Percentiles rank a stretch among this genome's conserved stretches.
phyloP scores from a whole-genome alignment of 2,113 vertebrate genomes.

The Megaleporinus macrocephalus region DNA sequence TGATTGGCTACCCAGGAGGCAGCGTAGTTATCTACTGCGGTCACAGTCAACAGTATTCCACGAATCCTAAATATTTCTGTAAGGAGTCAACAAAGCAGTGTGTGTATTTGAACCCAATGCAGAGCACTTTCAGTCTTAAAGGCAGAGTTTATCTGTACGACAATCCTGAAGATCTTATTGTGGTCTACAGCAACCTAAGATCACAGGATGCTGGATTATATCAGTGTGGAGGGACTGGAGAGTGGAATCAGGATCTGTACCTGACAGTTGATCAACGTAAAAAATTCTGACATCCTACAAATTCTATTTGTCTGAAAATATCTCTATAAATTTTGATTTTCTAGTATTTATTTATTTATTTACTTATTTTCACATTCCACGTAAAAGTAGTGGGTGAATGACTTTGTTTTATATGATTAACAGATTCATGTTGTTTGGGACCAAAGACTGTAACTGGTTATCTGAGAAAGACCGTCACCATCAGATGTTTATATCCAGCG shows the following conservation, averaged over 20 bases:
- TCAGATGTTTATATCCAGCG: not conserved
- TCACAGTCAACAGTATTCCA: too few species aligned
- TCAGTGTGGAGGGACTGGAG: not conserved
- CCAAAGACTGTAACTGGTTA: not conserved
- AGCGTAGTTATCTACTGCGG: too few species aligned
- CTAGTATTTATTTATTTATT: too few species aligned
- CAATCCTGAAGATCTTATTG: not conserved
- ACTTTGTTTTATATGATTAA: too few species aligned
- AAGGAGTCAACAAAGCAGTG: too few species aligned
- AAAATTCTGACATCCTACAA: not conserved
- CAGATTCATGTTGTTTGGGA: not conserved
- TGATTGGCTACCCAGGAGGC: too few species aligned
- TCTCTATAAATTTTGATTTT: too few species aligned
- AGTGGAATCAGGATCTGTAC: not conserved
- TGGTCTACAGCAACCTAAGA: not conserved
- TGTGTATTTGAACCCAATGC: not conserved
- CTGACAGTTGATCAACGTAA: not conserved
- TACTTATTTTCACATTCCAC: too few species aligned
- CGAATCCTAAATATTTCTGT: too few species aligned
- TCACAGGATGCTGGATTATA: constrained; percentile 22
- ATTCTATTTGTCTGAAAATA: too few species aligned
- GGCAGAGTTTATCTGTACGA: not conserved
- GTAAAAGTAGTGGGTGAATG: too few species aligned
- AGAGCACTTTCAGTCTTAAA: not conserved
- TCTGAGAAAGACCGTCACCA: not conserved